Conservation (phyloP, 2,113 vertebrate genomes). For the Brachyhypopomus occidentalis region DNA sequence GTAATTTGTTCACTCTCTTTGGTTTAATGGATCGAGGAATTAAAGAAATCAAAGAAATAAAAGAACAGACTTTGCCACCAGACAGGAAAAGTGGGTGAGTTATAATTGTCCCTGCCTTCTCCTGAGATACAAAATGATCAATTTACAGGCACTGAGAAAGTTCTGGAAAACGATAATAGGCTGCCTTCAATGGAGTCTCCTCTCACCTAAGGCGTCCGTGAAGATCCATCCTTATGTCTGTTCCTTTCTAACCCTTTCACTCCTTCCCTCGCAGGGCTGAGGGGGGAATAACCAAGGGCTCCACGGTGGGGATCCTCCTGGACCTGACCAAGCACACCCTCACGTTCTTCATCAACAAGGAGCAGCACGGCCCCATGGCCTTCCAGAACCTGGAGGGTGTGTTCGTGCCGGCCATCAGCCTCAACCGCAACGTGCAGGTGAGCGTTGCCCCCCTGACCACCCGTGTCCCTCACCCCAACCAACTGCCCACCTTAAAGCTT, state of each 20-base stretch:
- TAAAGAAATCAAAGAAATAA: not conserved
- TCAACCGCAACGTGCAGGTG: constrained; percentile 98
- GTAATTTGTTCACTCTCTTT: not conserved
- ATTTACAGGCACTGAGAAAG: not conserved
- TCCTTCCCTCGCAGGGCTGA: constrained; percentile 80
- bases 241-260: not conserved
- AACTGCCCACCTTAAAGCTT: too few relatives aligned
- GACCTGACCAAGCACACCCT: constrained; percentile 90
- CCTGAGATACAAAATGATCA: not conserved
- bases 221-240: not conserved
- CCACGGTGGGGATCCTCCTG: constrained; percentile 89
- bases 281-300: constrained; percentile 91
- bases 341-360: constrained; percentile 94
- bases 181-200: not conserved
- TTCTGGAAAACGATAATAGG: not conserved
- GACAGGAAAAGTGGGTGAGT: not conserved
- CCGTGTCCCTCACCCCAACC: too few relatives aligned
- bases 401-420: constrained; percentile 95
- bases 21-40: not conserved
- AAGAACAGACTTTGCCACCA: not conserved
- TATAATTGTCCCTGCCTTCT: not conserved
- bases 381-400: constrained; percentile 93
- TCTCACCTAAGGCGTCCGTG: not conserved
- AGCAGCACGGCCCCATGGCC: constrained; percentile 93
- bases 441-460: not conserved